Percentiles rank a stretch among this genome's conserved stretches.
These are phyloP conservation scores for Drosophila aldrichi DNA, from an alignment of 2,888 invertebrate species.

Conservation along the genomic window DNA sequence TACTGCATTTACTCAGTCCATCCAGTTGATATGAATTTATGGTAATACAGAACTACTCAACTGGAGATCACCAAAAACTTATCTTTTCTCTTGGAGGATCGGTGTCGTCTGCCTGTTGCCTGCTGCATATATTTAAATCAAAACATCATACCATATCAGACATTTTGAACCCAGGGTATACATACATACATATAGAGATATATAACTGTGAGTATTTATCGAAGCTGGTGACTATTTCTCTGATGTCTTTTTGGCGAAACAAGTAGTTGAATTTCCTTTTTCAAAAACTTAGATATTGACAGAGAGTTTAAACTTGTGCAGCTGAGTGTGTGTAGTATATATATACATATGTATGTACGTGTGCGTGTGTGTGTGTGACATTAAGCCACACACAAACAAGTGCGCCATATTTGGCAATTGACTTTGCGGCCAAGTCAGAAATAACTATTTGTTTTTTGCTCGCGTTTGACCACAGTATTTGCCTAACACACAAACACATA, in stretches of 20 bases:
- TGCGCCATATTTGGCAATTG: conserved; percentile 82
- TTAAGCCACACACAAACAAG: conserved; percentile 74
- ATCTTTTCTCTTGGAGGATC: not conserved
- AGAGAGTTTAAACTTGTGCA: conserved; percentile 68
- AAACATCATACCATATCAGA: not conserved
- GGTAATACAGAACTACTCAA: too few species aligned
- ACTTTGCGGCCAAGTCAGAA: conserved; percentile 74
- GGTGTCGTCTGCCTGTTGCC: not conserved
- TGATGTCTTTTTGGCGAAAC: conserved; percentile 70
- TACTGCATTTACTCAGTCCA: too few species aligned
- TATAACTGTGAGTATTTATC: conserved; percentile 41
- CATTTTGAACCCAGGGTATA: not conserved
- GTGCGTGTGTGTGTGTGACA: conserved; percentile 59
- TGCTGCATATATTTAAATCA: not conserved
- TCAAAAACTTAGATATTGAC: conserved; percentile 72
- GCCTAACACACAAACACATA: conserved; percentile 7
- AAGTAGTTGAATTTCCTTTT: conserved; percentile 80
- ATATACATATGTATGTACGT: conserved; percentile 23
- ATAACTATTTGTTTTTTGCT: conserved; percentile 48
- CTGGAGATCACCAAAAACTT: not conserved
- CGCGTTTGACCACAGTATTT: conserved; percentile 49
- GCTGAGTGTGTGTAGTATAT: conserved; percentile 29
- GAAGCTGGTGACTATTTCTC: conserved; percentile 62
- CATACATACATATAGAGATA: conserved; percentile 7
- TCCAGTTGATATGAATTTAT: too few species aligned